Base-by-base conservation (phyloP, 2,113 vertebrate species). In the Scomber colias region DNA sequence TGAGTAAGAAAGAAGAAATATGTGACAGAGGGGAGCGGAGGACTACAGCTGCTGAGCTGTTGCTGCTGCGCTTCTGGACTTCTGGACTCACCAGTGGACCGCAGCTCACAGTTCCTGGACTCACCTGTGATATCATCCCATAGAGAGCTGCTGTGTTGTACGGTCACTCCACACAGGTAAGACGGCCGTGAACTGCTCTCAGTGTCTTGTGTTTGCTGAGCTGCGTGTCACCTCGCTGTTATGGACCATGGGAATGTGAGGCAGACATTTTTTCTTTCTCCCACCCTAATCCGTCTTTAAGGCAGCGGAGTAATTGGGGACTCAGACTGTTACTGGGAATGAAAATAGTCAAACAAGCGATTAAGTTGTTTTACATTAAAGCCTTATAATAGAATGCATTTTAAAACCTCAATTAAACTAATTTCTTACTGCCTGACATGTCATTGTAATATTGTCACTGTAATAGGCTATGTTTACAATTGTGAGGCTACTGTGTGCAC, bases 241-340 rank as follows among this genome's bases (percentile, higher is more conserved):
- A 7, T 63, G 66, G 79, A 62, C 83, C 48, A 57, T 77, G 87
- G 87, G 91, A 91, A 87, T 90, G 87, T 57, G 63, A 75, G 86
- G 83, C 85, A 16, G 92, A 92, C 90, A 92, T 94, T 76, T 93
- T 85, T 82, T 71, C 83, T 55, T 51, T n/a, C 60, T 71, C 74
- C 83, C 75, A 85, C 74, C 56, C 84, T 87, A 87, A 91, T 89
- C 87, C 79, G 53, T 56, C 21, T 77, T 53, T 44, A n/a, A 51
- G 24, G 51, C 59, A n/a, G 50, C 15, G 13, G 55, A 50, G 57
- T 75, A 55, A 48, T 35, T 46, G 35, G 65, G 49, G 46, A 69
- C 11, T 75, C 19, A 50, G 44, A 40, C 35, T 35, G 45, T 11
- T 48, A 66, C 15, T 48, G 3, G 13, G 11, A 30, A 49, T 3